Percentiles rank a stretch among this genome's conserved stretches.
phyloP scores from a whole-genome alignment of 2,797 vertebrate genomes.

The Melanogrammus aeglefinus region DNA sequence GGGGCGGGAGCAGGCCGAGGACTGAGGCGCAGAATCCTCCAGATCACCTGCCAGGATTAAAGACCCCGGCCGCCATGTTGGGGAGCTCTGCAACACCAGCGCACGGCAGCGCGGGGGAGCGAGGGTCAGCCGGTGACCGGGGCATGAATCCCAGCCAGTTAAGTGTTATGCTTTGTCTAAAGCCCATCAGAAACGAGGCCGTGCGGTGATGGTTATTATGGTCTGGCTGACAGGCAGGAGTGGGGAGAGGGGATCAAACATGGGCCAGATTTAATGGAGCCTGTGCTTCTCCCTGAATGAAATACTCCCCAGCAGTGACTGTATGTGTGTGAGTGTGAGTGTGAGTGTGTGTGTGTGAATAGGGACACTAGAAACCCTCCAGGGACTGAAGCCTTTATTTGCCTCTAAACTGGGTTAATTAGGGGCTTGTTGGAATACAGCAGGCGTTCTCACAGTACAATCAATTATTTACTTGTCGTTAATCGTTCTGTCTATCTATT shows the following conservation, averaged over 20 bases:
- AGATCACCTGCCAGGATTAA: conserved; percentile 66
- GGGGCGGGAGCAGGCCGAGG: conserved; percentile 42
- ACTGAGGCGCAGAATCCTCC: conserved; percentile 58
- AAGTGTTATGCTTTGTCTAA: conserved; percentile 60
- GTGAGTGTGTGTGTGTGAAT: too few relatives aligned
- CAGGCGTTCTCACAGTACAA: too few relatives aligned
- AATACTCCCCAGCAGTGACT: background rate
- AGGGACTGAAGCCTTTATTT: too few relatives aligned
- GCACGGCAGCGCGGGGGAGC: conserved; percentile 49
- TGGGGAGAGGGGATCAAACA: conserved; percentile 51
- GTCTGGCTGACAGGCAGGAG: conserved; percentile 52
- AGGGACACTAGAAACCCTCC: too few relatives aligned
- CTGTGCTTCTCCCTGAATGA: conserved; percentile 23
- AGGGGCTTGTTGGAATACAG: too few relatives aligned
- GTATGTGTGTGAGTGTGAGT: too few relatives aligned
- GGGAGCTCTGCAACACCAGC: conserved; percentile 46
- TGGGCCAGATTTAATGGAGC: conserved; percentile 43
- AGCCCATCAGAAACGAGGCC: conserved; percentile 59
- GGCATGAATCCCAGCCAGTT: conserved; percentile 52
- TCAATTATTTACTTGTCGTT: too few relatives aligned
- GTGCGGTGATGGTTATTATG: conserved; percentile 47
- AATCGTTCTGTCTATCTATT: too few relatives aligned
- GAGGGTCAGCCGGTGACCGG: conserved; percentile 47
- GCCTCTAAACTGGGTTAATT: too few relatives aligned
- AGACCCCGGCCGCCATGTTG: background rate